Evolutionary conservation across 2,797 vertebrate species (phyloP).

Genomic region (Bufotes viridis): DNA sequence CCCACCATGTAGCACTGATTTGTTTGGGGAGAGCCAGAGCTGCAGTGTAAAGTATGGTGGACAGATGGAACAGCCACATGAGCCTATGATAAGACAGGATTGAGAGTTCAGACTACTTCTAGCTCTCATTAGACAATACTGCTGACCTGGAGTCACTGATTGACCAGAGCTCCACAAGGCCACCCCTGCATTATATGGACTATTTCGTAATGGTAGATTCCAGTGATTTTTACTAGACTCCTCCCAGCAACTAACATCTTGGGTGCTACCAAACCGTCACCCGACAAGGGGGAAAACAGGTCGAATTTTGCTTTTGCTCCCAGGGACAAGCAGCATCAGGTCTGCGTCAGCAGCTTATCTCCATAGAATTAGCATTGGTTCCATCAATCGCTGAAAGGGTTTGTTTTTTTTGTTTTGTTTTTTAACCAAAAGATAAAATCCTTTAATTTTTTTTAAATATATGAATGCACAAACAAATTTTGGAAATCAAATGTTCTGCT

Average conservation of each 20-base stretch:
- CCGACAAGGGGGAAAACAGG: no score
- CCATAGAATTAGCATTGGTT: background rate
- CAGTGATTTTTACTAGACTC: no score
- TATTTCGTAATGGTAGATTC: no score
- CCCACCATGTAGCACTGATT: background rate
- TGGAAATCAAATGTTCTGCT: no score
- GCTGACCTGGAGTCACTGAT: background rate
- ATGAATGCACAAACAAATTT: no score
- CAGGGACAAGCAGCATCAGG: background rate
- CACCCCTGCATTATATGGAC: no score
- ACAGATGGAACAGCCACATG: background rate
- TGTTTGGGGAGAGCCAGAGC: background rate
- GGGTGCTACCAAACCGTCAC: no score
- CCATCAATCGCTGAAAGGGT: background rate
- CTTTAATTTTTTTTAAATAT: no score
- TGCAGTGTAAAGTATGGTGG: slow-evolving; percentile 10
- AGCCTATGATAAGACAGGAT: background rate
- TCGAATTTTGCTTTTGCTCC: background rate
- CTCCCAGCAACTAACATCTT: no score
- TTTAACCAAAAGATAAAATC: no score
- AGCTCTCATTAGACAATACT: background rate
- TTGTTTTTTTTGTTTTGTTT: background rate
- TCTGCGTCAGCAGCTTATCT: background rate
- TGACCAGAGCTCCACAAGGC: background rate
- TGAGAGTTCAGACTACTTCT: background rate